phyloP scores from a whole-genome alignment of 2,113 vertebrate species.

The Melospiza georgiana region DNA sequence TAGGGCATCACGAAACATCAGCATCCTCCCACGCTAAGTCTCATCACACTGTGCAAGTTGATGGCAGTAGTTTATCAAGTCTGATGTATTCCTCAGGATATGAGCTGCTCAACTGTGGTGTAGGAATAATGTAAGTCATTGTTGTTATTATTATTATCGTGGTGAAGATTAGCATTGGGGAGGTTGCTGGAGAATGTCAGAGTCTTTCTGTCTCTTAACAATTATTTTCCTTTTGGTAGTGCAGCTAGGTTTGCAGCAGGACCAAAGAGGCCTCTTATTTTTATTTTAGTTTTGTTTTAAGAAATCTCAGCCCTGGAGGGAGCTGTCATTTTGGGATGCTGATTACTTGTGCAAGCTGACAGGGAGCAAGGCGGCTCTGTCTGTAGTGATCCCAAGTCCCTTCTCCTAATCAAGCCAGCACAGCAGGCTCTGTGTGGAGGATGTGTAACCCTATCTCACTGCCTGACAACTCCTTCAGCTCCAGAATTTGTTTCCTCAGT shows the following conservation, averaged over 20 bases:
- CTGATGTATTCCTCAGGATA: conserved; percentile 19
- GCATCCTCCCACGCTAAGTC: background rate
- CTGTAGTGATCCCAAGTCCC: conserved; percentile 16
- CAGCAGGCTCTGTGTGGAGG: conserved; percentile 13
- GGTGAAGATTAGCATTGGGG: background rate
- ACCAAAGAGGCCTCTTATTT: background rate
- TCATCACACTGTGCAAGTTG: background rate
- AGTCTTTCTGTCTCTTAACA: background rate
- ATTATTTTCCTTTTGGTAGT: background rate
- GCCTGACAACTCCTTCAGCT: conserved; percentile 33
- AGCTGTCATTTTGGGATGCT: conserved; percentile 54
- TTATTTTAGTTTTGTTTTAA: conserved; percentile 9
- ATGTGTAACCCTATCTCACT: conserved; percentile 35
- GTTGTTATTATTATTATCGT: background rate
- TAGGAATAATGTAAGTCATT: background rate
- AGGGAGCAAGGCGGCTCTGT: background rate
- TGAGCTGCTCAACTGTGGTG: background rate
- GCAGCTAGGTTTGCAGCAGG: background rate
- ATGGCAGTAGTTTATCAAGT: conserved; percentile 20
- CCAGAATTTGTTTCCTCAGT: conserved; percentile 39
- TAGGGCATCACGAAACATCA: background rate
- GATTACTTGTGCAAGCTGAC: conserved; percentile 45
- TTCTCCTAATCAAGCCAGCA: conserved; percentile 34
- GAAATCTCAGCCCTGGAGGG: background rate
- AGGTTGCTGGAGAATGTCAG: background rate